Base-by-base conservation (phyloP, 2,113 vertebrate genomes). In the Silurus asotus region DNA sequence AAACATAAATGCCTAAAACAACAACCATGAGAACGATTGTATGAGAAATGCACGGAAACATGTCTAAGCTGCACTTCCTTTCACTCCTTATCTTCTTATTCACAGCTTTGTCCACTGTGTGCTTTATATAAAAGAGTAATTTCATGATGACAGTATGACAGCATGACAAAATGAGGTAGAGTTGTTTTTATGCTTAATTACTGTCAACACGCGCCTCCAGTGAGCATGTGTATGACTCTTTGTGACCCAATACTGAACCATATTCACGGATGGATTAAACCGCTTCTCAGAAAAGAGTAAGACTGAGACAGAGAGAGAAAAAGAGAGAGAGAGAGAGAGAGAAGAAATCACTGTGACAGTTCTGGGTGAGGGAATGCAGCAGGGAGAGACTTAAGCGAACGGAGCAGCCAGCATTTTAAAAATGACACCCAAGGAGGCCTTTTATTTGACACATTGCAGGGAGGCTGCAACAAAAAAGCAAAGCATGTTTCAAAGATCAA, bases 1-100 rank as follows among this genome's bases (percentile, higher is more conserved):
- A 90, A 88, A 90, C 90, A 89, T 88, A 92, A 92, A 89, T 89
- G 89, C 81, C 85, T 89, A 90, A 88, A 88, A 87, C 81, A 86
- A 87, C 61, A 64, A 77, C 20, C 53, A 79, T 28, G 80, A 87
- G 89, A 90, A 89, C 82, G 88, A 92, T 89, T 90, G 90, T 82
- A 91, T 90, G 84, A 90, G 88, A 83, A 87, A 90, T 88, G 88
- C 85, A 14, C 65, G 56, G 15, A 72, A 59, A 9, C 20, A 7
- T 11, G 64, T 8, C 64, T 45, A 14, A 49, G 17, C n/a, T 11
- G 28, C 69, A 11, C 51, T 28, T 48, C 51, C 19, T 61, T 25
- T 76, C 48, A 58, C 9, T 49, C 17, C 49, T 8, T 81, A n/a
- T 13, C 25, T 25, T 65, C 51, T 85, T n/a, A 37, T 56, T 65